These are phyloP conservation scores for Hyla sarda DNA, from an alignment of 2,113 vertebrate genomes.

Conservation along the genomic window DNA sequence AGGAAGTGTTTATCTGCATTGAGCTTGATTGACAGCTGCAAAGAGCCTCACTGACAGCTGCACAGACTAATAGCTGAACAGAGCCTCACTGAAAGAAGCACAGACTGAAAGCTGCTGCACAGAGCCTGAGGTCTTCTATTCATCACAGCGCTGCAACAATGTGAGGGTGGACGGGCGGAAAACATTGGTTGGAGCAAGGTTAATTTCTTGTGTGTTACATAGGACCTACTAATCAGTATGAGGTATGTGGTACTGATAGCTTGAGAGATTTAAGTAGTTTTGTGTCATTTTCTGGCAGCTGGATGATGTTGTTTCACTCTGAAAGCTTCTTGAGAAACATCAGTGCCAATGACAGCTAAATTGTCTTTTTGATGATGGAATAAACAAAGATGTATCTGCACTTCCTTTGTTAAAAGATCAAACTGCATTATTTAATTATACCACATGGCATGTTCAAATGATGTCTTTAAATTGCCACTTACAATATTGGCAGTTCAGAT, in stretches of 20 bases:
- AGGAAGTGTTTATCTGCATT: no score
- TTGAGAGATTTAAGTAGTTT: background rate
- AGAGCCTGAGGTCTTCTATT: no score
- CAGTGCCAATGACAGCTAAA: slow-evolving; percentile 39
- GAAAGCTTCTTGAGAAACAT: slow-evolving; percentile 24
- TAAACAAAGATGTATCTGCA: background rate
- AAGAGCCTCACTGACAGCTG: no score
- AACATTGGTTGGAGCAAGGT: no score
- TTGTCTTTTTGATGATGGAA: slow-evolving; percentile 10
- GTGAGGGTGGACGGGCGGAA: no score
- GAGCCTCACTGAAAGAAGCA: no score
- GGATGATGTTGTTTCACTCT: slow-evolving; percentile 19
- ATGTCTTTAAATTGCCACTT: background rate
- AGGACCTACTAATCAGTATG: no score
- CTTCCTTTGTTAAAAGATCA: slow-evolving; percentile 27
- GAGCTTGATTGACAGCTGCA: no score
- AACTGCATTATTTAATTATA: slow-evolving; percentile 24
- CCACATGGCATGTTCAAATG: background rate
- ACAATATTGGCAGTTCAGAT: background rate
- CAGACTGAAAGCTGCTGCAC: no score
- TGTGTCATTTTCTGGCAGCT: slow-evolving; percentile 25
- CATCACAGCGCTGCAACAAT: no score
- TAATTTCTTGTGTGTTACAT: no score
- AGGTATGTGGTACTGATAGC: background rate
- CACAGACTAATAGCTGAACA: no score